Conservation (phyloP, 2,797 vertebrate genomes). For the Nannoperca australis region DNA sequence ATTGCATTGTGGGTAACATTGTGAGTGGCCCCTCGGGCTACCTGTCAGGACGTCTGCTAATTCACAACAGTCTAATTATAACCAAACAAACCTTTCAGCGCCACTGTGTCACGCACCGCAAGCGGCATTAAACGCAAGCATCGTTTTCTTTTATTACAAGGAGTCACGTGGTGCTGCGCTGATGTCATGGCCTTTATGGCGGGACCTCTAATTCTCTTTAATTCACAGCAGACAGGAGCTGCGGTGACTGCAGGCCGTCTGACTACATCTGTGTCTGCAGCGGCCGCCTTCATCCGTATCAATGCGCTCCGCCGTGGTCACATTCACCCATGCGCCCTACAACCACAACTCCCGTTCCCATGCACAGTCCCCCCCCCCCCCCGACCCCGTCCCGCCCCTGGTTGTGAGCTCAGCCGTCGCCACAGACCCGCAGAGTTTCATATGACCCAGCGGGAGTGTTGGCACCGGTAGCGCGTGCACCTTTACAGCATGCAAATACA, state of each 20-base stretch:
- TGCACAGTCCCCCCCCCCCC: background rate
- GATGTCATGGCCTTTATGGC: slow-evolving; percentile 76
- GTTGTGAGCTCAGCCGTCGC: slow-evolving; percentile 56
- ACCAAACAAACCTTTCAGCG: slow-evolving; percentile 50
- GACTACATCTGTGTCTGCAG: slow-evolving; percentile 52
- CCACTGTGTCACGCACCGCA: slow-evolving; percentile 60
- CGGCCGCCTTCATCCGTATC: slow-evolving; percentile 45
- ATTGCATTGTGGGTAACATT: slow-evolving; percentile 46
- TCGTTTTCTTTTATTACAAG: slow-evolving; percentile 71
- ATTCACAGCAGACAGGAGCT: slow-evolving; percentile 77
- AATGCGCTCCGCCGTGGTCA: slow-evolving; percentile 52
- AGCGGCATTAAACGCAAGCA: slow-evolving; percentile 48
- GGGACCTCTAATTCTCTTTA: slow-evolving; percentile 71
- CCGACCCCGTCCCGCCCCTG: background rate
- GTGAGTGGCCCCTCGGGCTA: slow-evolving; percentile 25
- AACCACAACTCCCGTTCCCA: slow-evolving; percentile 60
- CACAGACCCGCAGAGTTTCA: slow-evolving; percentile 61
- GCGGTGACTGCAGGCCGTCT: slow-evolving; percentile 53
- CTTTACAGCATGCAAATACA: slow-evolving; percentile 63
- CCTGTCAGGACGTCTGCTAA: slow-evolving; percentile 36
- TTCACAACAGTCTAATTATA: slow-evolving; percentile 54
- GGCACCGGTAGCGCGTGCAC: slow-evolving; percentile 52
- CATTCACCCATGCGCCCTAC: slow-evolving; percentile 35
- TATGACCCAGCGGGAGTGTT: slow-evolving; percentile 51
- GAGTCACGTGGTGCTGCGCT: slow-evolving; percentile 63